phyloP scores from a whole-genome alignment of 2,888 invertebrate species.

The Macaria notata region DNA sequence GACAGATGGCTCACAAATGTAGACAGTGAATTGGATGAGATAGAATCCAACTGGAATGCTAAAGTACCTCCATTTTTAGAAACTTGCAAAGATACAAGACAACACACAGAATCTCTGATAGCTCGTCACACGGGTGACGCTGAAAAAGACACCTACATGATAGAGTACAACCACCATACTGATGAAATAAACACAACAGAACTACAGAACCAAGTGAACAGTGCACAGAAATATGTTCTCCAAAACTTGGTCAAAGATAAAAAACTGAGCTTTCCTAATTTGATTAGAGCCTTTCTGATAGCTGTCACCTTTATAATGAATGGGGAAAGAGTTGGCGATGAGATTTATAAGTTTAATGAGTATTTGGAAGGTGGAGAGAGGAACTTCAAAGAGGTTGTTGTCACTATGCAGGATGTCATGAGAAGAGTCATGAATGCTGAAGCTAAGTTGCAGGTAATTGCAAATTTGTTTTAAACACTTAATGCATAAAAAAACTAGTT shows the following conservation, averaged over 20 bases:
- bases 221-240: conserved; percentile 68
- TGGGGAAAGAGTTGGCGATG: conserved; percentile 52
- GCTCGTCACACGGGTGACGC: conserved; percentile 60
- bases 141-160: conserved; percentile 53
- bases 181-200: conserved; percentile 61
- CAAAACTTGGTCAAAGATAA: conserved; percentile 62
- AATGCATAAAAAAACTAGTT: too few species aligned
- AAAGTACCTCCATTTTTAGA: conserved; percentile 52
- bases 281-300: conserved; percentile 63
- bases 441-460: conserved; percentile 54
- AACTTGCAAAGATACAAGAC: conserved; percentile 40
- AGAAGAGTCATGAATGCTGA: conserved; percentile 58
- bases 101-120: conserved; percentile 57
- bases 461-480: too few species aligned
- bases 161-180: conserved; percentile 64
- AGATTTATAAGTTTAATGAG: conserved; percentile 62
- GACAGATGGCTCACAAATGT: conserved; percentile 53
- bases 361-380: conserved; percentile 47
- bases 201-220: conserved; percentile 61
- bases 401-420: conserved; percentile 46
- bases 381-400: conserved; percentile 50
- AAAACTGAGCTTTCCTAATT: conserved; percentile 62
- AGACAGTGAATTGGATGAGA: conserved; percentile 45
- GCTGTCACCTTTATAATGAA: conserved; percentile 63
- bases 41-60: conserved; percentile 58